Percentiles rank a stretch among this genome's conserved stretches.
phyloP scores from a whole-genome alignment of 2,113 vertebrate genomes.

The Empidonax traillii region DNA sequence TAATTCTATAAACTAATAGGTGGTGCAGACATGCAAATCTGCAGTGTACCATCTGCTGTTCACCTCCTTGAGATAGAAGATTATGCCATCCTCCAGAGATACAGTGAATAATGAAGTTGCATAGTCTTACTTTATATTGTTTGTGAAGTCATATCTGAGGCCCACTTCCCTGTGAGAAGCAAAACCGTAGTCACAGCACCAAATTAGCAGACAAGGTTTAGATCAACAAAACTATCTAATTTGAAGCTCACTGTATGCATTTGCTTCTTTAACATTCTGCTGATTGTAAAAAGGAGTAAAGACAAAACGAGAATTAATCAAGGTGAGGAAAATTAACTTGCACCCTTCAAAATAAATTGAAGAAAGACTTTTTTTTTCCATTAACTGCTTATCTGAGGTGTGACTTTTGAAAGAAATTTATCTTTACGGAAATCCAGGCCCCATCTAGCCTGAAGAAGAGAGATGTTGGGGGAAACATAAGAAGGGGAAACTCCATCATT shows the following conservation, averaged over 20 bases:
- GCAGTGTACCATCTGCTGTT: conserved; percentile 11
- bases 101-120: neutral
- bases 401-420: neutral
- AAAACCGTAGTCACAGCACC: neutral
- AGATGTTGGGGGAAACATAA: neutral
- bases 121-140: neutral
- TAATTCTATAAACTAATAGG: conserved; percentile 7
- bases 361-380: neutral
- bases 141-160: neutral
- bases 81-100: neutral
- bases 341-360: neutral
- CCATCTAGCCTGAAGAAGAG: neutral
- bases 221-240: neutral
- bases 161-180: neutral
- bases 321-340: neutral
- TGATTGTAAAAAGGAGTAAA: neutral
- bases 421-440: neutral
- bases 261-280: neutral
- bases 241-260: neutral
- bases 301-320: neutral
- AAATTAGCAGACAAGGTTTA: neutral
- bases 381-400: neutral
- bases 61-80: neutral
- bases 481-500: neutral
- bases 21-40: neutral